These are phyloP conservation scores for Mobula hypostoma DNA, from an alignment of 2,113 vertebrate species.

Conservation along the genomic window DNA sequence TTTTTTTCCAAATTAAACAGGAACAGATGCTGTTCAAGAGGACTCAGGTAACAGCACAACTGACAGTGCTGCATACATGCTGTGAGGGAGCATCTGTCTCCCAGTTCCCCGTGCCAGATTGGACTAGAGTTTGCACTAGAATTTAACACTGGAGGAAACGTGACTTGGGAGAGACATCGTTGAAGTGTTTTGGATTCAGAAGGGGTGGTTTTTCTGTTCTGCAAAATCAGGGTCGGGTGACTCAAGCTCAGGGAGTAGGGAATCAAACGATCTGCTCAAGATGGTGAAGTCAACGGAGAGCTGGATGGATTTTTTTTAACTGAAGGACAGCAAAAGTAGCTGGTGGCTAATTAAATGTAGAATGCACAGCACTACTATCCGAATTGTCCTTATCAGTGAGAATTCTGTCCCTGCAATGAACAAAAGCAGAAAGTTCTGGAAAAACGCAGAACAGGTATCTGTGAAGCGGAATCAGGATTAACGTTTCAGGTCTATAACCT, in stretches of 20 bases:
- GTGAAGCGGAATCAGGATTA: too few relatives aligned
- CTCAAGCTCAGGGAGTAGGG: not conserved
- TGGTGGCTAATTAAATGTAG: not conserved
- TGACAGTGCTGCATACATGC: not conserved
- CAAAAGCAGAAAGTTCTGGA: too few relatives aligned
- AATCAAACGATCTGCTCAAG: not conserved
- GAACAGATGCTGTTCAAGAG: constrained; percentile 23
- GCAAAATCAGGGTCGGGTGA: too few relatives aligned
- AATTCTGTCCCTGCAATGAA: too few relatives aligned
- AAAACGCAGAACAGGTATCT: too few relatives aligned
- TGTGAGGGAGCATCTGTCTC: constrained; percentile 24
- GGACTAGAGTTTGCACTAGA: not conserved
- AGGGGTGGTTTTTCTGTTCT: not conserved
- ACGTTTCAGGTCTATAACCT: too few relatives aligned
- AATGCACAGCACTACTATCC: not conserved
- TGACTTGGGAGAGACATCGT: not conserved
- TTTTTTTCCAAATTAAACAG: not conserved
- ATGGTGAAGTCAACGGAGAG: not conserved
- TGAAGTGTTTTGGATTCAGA: not conserved
- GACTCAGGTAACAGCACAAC: constrained; percentile 18
- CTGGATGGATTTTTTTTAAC: not conserved
- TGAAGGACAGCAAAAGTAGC: too few relatives aligned
- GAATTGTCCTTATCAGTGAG: not conserved
- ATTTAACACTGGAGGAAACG: not conserved
- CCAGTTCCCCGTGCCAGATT: not conserved